Percentiles rank a stretch among this genome's conserved stretches.
Evolutionary conservation across 2,113 vertebrate species (phyloP).

Genomic region (Empidonax alnorum): DNA sequence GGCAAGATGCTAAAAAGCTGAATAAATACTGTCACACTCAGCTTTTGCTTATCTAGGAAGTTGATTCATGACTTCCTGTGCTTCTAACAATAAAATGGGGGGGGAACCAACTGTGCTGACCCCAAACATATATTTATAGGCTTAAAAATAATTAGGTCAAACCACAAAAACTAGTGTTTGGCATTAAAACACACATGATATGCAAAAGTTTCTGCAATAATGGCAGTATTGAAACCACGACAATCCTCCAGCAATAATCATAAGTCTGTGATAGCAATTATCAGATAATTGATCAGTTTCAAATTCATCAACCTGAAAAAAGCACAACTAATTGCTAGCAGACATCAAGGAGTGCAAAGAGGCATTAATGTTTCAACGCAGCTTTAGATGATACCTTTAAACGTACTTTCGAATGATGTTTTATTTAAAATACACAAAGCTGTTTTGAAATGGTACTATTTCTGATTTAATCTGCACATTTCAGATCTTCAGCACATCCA

Average conservation of each 20-base stretch:
- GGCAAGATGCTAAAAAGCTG: slow-evolving; percentile 7
- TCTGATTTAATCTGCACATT: neutral
- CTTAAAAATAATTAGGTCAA: slow-evolving; percentile 22
- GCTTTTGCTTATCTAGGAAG: slow-evolving; percentile 12
- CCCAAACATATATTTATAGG: neutral
- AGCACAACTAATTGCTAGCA: slow-evolving; percentile 55
- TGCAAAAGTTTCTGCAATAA: neutral
- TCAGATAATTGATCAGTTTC: slow-evolving; percentile 66
- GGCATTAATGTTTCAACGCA: slow-evolving; percentile 18
- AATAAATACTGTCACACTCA: slow-evolving; percentile 7
- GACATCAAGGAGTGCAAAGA: slow-evolving; percentile 23
- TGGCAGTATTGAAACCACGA: neutral
- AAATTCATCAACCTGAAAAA: slow-evolving; percentile 61
- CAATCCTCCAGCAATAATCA: slow-evolving; percentile 10
- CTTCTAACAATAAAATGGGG: slow-evolving; percentile 1
- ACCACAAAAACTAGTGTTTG: neutral
- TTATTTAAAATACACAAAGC: slow-evolving; percentile 39
- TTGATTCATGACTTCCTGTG: neutral
- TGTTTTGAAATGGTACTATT: neutral
- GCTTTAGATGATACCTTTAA: neutral
- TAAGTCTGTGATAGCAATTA: slow-evolving; percentile 38
- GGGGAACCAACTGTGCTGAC: neutral
- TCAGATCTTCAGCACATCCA: neutral
- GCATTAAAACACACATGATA: neutral
- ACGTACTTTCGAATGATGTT: neutral